Base-by-base conservation (phyloP, 2,113 vertebrate species). In the Anser cygnoides region DNA sequence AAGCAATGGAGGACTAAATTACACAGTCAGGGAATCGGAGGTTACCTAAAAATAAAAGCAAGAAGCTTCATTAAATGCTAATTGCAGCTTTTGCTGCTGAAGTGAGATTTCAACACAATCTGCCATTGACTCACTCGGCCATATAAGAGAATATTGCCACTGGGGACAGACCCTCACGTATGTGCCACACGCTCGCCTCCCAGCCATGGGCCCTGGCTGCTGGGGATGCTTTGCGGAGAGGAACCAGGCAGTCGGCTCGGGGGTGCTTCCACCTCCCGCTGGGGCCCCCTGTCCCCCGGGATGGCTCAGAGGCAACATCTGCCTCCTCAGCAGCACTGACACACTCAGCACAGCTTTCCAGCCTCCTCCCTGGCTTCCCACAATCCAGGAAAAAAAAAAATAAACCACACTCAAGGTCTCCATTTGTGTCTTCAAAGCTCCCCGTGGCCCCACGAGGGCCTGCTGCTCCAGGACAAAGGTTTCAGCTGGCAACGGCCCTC, bases 11-110 rank as follows among this genome's bases (percentile, higher is more conserved):
- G 93, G 98, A 97, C 98, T 98, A 98, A 98, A 97, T 97, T 98
- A 98, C 97, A 97, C 82, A 97, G 97, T 93, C 97, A 97, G 96
- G 93, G 97, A 97, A 97, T 98, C 79, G 59, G 96, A 97, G 98
- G 98, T 98, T 98, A 97, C 98, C 98, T 98, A 98, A 98, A 98
- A 98, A 98, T 98, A 98, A 98, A 97, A 98, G 97, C 96, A 98
- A 97, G 97, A 97, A 97, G 94, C 97, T 97, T 98, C 98, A 97
- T 98, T 98, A 98, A 97, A 98, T 97, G 97, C 97, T 98, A 98
- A 98, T 98, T 98, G 97, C 97, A 92, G 95, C 97, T 97, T 97
- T 97, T 74, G 93, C 97, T 93, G 52, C 94, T 78, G 29, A 96
- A 98, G 97, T 94, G 95, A 97, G 97, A 96, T 96, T 95, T 97